Base-by-base conservation (phyloP, 1,140 invertebrate species). In the Homalodisca vitripennis region DNA sequence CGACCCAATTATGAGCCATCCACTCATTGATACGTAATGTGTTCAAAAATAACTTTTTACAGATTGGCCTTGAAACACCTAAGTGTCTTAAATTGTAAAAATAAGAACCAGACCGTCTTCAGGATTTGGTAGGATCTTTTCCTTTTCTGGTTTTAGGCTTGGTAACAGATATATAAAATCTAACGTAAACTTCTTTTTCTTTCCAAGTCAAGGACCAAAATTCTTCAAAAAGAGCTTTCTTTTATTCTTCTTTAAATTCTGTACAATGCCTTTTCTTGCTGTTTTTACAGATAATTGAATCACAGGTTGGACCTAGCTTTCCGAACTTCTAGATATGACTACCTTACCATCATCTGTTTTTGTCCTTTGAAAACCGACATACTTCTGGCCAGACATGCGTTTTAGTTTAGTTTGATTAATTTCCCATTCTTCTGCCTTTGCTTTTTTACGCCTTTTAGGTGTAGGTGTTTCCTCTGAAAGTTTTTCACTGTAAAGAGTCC, bases 251-350 rank as follows among this genome's bases (percentile, higher is more conserved):
- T 26, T 1, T 6, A 24, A 63, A 63, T 26, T 63, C 29, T 29
- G 22, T 30, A 20, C 60, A 63, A 17, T 63, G 29, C 30, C 60
- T 63, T 63, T 63, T 63, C 13, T 63, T 63, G 24, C 32, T 63
- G 1, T n/a, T 20, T 32, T 29, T 63, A 32, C 60, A 63, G 14
- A 63, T 32, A 31, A 27, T 30, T 63, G 60, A 63, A 1, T 3
- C 1, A 30, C 60, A 63, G 1, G 17, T 3, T 29, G 60, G 60
- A 17, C 60, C 60, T 17, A 63, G 20, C 32, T 63, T 63, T 63
- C 60, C 30, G 34, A 17, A 41, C 34, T 14, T 3, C 60, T 63
- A 22, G 27, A 20, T 3, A 31, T 17, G n/a, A 63, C 3, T 12
- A 6, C 30, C 17, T 1, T 14, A 27, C 24, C 26, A 31, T 20